phyloP scores from a whole-genome alignment of 2,888 invertebrate species.

The Drosophila rellima region DNA sequence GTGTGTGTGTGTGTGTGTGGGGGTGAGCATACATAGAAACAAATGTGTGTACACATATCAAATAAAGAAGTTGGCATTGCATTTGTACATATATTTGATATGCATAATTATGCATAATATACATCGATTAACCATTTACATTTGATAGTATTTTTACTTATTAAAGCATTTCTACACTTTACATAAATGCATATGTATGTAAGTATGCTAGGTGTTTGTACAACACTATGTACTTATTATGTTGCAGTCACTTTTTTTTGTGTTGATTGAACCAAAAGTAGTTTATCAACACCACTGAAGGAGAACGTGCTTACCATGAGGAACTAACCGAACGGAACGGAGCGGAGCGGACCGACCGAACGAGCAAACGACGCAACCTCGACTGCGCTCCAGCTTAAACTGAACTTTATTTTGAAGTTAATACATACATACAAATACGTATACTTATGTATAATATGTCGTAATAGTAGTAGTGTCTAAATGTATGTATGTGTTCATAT shows the following conservation, averaged over 20 bases:
- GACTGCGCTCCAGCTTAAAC: conserved; percentile 80
- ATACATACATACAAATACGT: conserved; percentile 51
- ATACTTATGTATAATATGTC: conserved; percentile 29
- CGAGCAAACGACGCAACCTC: conserved; percentile 76
- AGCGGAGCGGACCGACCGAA: conserved; percentile 71
- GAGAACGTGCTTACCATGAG: conserved; percentile 79
- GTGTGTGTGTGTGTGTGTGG: conserved; percentile 8
- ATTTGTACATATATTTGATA: conserved; percentile 5
- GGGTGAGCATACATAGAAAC: conserved; percentile 10
- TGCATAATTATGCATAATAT: conserved; percentile 1
- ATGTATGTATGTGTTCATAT: conserved; percentile 37
- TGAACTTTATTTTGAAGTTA: conserved; percentile 80
- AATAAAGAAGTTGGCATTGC: conserved; percentile 44
- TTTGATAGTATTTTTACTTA: conserved; percentile 10
- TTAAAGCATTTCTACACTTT: conserved; percentile 11
- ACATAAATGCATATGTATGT: conserved; percentile 16
- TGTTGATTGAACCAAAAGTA: conserved; percentile 43
- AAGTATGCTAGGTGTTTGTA: conserved; percentile 12
- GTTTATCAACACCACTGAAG: conserved; percentile 63
- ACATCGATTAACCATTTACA: neutral
- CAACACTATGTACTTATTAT: conserved; percentile 36
- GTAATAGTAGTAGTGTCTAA: conserved; percentile 19
- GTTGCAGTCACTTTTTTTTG: conserved; percentile 39
- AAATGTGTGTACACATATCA: conserved; percentile 17
- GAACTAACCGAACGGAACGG: conserved; percentile 70